Base-by-base conservation (phyloP, 2,888 invertebrate genomes). In the Acronicta aceris region DNA sequence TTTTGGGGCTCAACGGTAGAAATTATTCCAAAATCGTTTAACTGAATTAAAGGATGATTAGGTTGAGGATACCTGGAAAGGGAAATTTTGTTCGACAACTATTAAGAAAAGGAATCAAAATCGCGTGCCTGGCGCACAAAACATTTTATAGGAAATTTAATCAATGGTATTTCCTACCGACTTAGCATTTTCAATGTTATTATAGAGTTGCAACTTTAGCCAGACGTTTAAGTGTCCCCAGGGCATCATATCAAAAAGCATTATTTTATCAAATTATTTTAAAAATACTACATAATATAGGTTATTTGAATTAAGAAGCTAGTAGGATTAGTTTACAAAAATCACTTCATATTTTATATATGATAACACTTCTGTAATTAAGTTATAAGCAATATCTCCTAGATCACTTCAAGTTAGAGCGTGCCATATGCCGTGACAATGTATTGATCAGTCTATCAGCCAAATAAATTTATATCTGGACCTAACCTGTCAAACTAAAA, bases 11-110 rank as follows among this genome's bases (percentile, higher is more conserved):
- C 82, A 80, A 81, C 83, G 85, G 84, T 81, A 76, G 86, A 86
- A 91, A 89, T 93, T 89, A 92, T 89, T 89, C 85, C 81, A 84
- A 89, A 92, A 92, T 76, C 90, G 89, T 88, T 92, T 91, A 92
- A 83, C 86, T 85, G 83, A 87, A 91, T 89, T 88, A 88, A 85
- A 82, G 78, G 83, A 74, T 82, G 83, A 88, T 89, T 84, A 83
- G 76, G 67, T 75, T 55, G 45, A 56, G 51, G 76, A 85, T 91
- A 90, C 86, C 76, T 76, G 81, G 87, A 89, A 89, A 82, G 64
- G 77, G 81, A 78, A 86, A 86, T 87, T 88, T 81, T 59, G 71
- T 65, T 76, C 67, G 57, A 78, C 30, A 52, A 45, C 59, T 40
- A 64, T 63, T 51, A 63, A 46, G 47, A 50, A 62, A 50, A 49